A percentile compares a stretch with the other conserved stretches of the same genome.
phyloP scores from a whole-genome alignment of 1,140 invertebrate genomes.

The Argopecten irradians region DNA sequence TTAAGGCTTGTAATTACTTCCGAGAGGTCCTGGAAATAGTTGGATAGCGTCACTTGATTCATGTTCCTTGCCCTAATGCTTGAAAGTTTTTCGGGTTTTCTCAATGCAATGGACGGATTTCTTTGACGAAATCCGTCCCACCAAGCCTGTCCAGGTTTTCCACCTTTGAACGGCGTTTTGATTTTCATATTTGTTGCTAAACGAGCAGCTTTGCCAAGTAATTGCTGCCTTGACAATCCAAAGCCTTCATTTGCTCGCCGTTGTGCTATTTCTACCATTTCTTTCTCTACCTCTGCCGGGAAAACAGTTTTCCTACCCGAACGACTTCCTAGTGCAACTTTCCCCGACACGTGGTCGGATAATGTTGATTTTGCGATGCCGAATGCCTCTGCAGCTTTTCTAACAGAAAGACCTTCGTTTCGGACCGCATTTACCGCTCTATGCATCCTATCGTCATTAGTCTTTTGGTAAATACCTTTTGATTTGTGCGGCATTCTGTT shows the following conservation, averaged over 20 bases:
- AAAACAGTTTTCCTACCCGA: conserved; percentile 29
- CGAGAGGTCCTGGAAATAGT: conserved; percentile 36
- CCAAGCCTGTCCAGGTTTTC: conserved; percentile 42
- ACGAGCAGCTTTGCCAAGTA: background rate
- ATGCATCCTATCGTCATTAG: too few species aligned
- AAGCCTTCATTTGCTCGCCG: conserved; percentile 27
- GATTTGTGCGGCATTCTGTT: too few species aligned
- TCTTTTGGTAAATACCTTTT: too few species aligned
- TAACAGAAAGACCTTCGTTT: too few species aligned
- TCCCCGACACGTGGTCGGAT: conserved; percentile 28
- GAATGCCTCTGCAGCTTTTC: background rate
- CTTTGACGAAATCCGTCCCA: conserved; percentile 36
- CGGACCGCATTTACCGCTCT: too few species aligned
- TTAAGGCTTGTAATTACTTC: background rate
- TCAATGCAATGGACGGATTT: conserved; percentile 6
- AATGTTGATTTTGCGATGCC: conserved; percentile 33
- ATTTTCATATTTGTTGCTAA: background rate
- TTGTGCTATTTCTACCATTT: conserved; percentile 25
- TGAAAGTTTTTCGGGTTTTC: conserved; percentile 35
- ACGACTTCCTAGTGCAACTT: background rate
- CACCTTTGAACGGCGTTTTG: conserved; percentile 23
- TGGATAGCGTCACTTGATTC: conserved; percentile 28
- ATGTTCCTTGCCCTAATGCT: conserved; percentile 32
- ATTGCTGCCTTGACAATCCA: conserved; percentile 14
- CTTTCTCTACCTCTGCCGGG: conserved; percentile 30